A percentile compares a stretch with the other conserved stretches of the same genome.
Conservation (phyloP, 53 echinoderm and acorn worm genomes). For the Mesocentrotus franciscanus region DNA sequence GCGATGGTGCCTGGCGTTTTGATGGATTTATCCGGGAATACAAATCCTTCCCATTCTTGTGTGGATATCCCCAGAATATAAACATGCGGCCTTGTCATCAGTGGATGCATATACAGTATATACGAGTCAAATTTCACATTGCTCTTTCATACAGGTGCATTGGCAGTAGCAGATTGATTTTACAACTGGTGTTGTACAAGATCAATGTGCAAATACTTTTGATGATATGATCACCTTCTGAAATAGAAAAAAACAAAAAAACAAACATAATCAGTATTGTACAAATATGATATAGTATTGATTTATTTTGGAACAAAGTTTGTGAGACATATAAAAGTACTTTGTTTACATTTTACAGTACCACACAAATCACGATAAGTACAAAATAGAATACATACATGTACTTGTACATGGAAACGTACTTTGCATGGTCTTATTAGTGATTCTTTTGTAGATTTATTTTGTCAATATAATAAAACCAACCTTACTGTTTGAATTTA, state of each 20-base stretch:
- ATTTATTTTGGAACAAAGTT: background rate
- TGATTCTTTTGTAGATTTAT: no score
- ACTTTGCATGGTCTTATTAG: no score
- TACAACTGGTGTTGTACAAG: background rate
- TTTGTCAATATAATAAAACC: background rate
- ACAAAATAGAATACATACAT: no score
- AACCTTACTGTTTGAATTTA: background rate
- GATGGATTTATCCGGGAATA: background rate
- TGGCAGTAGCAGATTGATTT: background rate
- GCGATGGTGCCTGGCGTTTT: slow-evolving; percentile 49
- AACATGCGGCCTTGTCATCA: background rate
- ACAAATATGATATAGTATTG: background rate
- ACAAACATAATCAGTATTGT: background rate
- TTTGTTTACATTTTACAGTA: no score
- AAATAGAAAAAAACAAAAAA: background rate
- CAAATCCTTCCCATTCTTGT: slow-evolving; percentile 30
- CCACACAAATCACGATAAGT: no score
- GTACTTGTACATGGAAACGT: no score
- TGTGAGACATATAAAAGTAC: background rate
- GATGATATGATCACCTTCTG: background rate
- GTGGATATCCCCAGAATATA: slow-evolving; percentile 2
- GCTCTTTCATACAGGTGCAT: background rate
- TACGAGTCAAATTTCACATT: background rate
- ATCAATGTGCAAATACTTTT: background rate
- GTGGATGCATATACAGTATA: no score